Percentiles rank a stretch among this genome's conserved stretches.
Conservation (phyloP, 1,140 invertebrate genomes). For the Drosophila grimshawi region DNA sequence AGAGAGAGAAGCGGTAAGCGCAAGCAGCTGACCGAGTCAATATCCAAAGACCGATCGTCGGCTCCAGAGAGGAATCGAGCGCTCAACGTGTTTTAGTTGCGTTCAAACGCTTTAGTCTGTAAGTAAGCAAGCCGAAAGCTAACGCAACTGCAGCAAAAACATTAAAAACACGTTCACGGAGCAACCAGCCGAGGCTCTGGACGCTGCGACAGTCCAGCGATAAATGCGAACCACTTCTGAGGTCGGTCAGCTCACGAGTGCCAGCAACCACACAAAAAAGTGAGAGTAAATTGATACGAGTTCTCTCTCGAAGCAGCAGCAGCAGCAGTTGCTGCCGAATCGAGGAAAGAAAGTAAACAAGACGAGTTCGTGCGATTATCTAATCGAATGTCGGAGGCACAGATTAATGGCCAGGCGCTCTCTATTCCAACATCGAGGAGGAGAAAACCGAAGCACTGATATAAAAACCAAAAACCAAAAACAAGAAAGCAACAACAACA, state of each 20-base stretch:
- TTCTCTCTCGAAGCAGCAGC: slow-evolving; percentile 8
- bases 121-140: slow-evolving; percentile 68
- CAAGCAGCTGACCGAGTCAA: slow-evolving; percentile 55
- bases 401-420: slow-evolving; percentile 68
- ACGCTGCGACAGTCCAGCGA: slow-evolving; percentile 43
- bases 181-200: slow-evolving; percentile 54
- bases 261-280: slow-evolving; percentile 11
- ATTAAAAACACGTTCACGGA: slow-evolving; percentile 35
- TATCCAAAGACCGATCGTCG: slow-evolving; percentile 27
- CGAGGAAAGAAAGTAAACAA: slow-evolving; percentile 71
- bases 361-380: slow-evolving; percentile 62
- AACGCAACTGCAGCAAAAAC: slow-evolving; percentile 52
- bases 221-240: slow-evolving; percentile 72
- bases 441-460: slow-evolving; percentile 68
- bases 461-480: slow-evolving; percentile 20
- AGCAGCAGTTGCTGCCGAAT: background rate
- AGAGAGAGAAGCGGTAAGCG: slow-evolving; percentile 10
- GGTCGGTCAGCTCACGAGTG: slow-evolving; percentile 31
- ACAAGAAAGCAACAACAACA: slow-evolving; percentile 5
- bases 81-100: slow-evolving; percentile 78
- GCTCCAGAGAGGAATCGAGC: slow-evolving; percentile 61
- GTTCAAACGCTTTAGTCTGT: slow-evolving; percentile 83
- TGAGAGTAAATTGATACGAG: slow-evolving; percentile 26
- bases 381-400: slow-evolving; percentile 51
- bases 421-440: slow-evolving; percentile 52